Conservation (phyloP, 2,888 invertebrate genomes). For the Diaprepes abbreviatus region DNA sequence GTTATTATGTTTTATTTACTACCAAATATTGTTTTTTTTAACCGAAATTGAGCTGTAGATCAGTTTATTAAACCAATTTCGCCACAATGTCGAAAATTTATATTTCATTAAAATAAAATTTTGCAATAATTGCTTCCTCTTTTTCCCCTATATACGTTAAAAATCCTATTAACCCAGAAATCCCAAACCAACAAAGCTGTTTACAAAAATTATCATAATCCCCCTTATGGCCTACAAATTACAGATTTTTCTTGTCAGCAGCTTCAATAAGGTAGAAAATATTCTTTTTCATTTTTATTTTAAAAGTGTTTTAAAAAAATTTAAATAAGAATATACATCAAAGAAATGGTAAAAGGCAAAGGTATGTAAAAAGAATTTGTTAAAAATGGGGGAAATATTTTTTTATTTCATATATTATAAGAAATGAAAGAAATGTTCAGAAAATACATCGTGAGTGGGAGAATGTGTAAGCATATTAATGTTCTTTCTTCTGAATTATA, state of each 20-base stretch:
- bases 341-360: not conserved
- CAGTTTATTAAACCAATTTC: slow-evolving; percentile 25
- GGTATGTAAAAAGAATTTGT: too few relatives aligned
- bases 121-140: slow-evolving; percentile 24
- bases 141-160: slow-evolving; percentile 8
- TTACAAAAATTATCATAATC: slow-evolving; percentile 48
- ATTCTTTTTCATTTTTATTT: slow-evolving; percentile 12
- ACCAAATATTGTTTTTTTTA: too few relatives aligned
- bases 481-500: too few relatives aligned
- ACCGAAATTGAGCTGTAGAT: not conserved
- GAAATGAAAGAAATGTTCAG: too few relatives aligned
- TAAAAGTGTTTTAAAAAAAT: not conserved
- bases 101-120: slow-evolving; percentile 27
- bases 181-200: slow-evolving; percentile 21
- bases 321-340: not conserved
- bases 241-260: slow-evolving; percentile 40
- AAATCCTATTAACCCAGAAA: slow-evolving; percentile 36
- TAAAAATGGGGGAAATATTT: too few relatives aligned
- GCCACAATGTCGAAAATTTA: not conserved
- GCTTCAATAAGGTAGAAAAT: slow-evolving; percentile 30
- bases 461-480: too few relatives aligned
- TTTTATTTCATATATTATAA: too few relatives aligned
- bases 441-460: too few relatives aligned
- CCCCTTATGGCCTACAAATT: slow-evolving; percentile 43
- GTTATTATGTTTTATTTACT: too few relatives aligned